A percentile compares a stretch with the other conserved stretches of the same genome.
Conservation (phyloP, 2,888 invertebrate species). For the Rugalucina vietnamica region DNA sequence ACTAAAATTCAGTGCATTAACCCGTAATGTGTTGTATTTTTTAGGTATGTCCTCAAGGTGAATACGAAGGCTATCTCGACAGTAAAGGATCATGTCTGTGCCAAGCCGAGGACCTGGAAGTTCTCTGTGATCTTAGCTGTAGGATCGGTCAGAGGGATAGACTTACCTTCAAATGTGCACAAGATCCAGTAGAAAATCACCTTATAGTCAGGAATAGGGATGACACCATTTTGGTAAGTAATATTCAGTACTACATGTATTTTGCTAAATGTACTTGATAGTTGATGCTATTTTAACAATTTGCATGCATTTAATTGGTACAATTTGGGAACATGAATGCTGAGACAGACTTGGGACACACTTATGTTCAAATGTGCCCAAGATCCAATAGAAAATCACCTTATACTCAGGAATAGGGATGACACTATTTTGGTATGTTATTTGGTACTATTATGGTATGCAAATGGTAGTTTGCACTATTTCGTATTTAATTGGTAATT, state of each 20-base stretch:
- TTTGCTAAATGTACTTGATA: too few species aligned
- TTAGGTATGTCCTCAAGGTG: constrained; percentile 70
- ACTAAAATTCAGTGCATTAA: constrained; percentile 75
- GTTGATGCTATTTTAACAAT: too few species aligned
- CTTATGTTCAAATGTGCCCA: constrained; percentile 76
- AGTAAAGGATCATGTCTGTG: constrained; percentile 78
- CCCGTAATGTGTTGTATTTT: constrained; percentile 57
- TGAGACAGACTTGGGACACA: too few species aligned
- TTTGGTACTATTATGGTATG: too few species aligned
- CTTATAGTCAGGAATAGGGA: constrained; percentile 64
- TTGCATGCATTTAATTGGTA: too few species aligned
- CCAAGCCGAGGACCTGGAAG: constrained; percentile 77
- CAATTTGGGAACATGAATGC: too few species aligned
- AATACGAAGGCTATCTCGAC: constrained; percentile 71
- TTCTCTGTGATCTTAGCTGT: constrained; percentile 78
- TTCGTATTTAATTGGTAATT: too few species aligned
- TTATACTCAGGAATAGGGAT: constrained; percentile 64
- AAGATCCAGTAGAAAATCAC: constrained; percentile 71
- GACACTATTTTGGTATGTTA: constrained; percentile 62
- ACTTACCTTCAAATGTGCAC: constrained; percentile 76
- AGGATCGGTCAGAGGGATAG: constrained; percentile 67
- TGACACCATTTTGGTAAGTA: constrained; percentile 63
- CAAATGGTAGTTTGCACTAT: too few species aligned
- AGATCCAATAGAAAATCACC: constrained; percentile 71
- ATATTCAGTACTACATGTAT: not conserved